Evolutionary conservation across 2,113 vertebrate genomes (phyloP).

Genomic region (Camarhynchus parvulus): DNA sequence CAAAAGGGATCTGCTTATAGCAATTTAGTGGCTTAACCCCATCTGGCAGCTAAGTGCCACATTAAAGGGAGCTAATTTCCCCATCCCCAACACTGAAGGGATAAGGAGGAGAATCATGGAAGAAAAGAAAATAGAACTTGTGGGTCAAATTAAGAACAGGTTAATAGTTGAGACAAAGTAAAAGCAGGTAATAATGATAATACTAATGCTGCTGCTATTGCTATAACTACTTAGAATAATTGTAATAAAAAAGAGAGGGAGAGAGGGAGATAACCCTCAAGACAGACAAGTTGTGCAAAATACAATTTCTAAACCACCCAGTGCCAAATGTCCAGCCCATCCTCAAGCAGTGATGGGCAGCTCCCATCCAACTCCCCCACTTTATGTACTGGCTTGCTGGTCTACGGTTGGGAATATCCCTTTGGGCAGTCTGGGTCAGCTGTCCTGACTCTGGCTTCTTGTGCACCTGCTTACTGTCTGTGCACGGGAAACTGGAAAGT

Average conservation of each 20-base stretch:
- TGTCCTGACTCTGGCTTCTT: fast-evolving
- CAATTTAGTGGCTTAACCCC: neutral
- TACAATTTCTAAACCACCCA: neutral
- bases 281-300: neutral
- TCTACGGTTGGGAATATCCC: neutral
- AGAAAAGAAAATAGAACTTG: neutral
- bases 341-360: neutral
- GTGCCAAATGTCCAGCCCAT: neutral
- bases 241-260: neutral
- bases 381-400: neutral
- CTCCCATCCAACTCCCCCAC: neutral
- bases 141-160: neutral
- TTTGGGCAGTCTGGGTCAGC: neutral
- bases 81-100: neutral
- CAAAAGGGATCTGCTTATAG: neutral
- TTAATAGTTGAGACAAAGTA: neutral
- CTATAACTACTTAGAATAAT: neutral
- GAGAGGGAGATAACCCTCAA: neutral
- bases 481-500: neutral
- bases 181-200: neutral
- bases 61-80: neutral
- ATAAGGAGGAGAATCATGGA: fast-evolving
- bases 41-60: neutral
- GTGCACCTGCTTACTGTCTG: neutral
- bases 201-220: neutral